Evolutionary conservation across 2,113 vertebrate genomes (phyloP).

Genomic region (Percopsis transmontana): DNA sequence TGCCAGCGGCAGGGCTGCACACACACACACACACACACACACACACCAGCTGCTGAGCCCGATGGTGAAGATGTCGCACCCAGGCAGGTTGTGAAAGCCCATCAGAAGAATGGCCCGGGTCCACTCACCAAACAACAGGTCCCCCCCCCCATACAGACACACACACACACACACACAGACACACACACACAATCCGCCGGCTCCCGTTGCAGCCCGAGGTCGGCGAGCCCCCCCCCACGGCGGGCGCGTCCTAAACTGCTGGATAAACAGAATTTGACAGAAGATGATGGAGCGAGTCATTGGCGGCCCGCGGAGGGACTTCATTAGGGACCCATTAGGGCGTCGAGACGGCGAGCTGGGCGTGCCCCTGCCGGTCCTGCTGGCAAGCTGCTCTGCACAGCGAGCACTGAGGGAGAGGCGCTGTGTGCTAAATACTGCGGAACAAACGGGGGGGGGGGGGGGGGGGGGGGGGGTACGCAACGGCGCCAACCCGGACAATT

Average conservation of each 20-base stretch:
- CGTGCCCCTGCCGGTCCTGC: background rate
- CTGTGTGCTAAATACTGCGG: slow-evolving; percentile 37
- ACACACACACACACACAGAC: background rate
- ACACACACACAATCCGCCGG: background rate
- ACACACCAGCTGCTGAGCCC: slow-evolving; percentile 46
- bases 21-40: slow-evolving; percentile 47
- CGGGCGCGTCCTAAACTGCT: background rate
- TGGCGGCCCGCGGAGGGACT: slow-evolving; percentile 1
- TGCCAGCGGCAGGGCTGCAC: slow-evolving; percentile 39
- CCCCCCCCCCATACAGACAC: background rate
- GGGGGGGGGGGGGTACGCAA: no score
- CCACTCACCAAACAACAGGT: no score
- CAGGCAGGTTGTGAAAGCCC: background rate
- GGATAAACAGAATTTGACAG: slow-evolving; percentile 7
- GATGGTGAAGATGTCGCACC: slow-evolving; percentile 48
- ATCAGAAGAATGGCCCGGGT: background rate
- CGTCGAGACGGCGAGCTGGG: background rate
- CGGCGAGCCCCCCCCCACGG: background rate
- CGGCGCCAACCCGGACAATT: no score
- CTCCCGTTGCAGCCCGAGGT: background rate
- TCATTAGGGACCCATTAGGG: slow-evolving; percentile 9
- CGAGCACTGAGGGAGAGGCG: background rate
- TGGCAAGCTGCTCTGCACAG: slow-evolving; percentile 2
- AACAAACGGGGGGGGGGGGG: no score
- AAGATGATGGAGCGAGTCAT: slow-evolving; percentile 6